Conservation (phyloP, 2,888 invertebrate genomes). For the Oasisia sp. region DNA sequence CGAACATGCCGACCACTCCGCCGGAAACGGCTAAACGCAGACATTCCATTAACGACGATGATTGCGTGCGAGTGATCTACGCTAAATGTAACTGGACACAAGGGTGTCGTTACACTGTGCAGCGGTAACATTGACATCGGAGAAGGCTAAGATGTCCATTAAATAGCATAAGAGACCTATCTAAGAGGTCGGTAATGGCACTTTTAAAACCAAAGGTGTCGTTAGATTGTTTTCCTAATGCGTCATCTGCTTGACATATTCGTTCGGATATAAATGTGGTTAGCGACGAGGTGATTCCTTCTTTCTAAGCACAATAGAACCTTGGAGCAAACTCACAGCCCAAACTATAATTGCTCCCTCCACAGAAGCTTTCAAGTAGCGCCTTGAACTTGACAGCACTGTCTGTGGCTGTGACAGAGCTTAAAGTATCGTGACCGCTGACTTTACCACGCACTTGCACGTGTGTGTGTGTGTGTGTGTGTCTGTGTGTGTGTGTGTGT, state of each 20-base stretch:
- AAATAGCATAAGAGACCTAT: conserved; percentile 8
- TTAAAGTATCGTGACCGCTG: no score
- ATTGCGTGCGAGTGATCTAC: not conserved
- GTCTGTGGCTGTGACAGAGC: no score
- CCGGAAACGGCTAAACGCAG: not conserved
- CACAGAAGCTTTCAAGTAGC: no score
- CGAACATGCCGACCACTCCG: not conserved
- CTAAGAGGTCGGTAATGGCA: conserved; percentile 8
- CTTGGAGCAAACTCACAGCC: no score
- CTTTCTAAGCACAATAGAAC: no score
- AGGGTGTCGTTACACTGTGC: not conserved
- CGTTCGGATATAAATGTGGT: not conserved
- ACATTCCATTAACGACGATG: not conserved
- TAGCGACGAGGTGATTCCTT: not conserved
- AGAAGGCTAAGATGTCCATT: conserved; percentile 8
- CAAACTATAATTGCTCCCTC: no score
- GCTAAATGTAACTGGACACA: not conserved
- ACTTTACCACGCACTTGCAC: not conserved
- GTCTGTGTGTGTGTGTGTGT: not conserved
- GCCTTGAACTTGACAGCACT: no score
- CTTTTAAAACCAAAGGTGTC: not conserved
- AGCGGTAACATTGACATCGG: not conserved
- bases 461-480: not conserved
- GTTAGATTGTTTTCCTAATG: not conserved
- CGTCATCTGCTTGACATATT: not conserved